phyloP scores from a whole-genome alignment of 2,888 invertebrate genomes.

The Sympetrum striolatum region DNA sequence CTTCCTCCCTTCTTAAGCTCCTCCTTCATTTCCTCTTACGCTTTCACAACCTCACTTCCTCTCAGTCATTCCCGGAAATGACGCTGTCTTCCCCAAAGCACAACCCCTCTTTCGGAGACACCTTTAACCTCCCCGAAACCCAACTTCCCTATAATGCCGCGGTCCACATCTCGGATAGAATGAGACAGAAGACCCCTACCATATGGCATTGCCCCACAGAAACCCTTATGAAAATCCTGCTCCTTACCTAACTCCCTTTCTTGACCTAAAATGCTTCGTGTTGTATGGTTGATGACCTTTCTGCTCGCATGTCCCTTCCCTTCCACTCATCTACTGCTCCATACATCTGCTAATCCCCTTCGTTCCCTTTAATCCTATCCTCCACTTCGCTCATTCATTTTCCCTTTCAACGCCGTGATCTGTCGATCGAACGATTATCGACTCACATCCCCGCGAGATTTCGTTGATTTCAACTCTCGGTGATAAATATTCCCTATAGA shows the following conservation, averaged over 20 bases:
- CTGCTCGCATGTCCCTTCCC: background rate
- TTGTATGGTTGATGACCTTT: background rate
- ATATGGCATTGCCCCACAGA: background rate
- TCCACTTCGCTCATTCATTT: background rate
- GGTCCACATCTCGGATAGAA: background rate
- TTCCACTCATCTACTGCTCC: background rate
- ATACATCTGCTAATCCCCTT: background rate
- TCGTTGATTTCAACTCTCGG: background rate
- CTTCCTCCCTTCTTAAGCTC: background rate
- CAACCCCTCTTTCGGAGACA: background rate
- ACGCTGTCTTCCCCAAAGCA: background rate
- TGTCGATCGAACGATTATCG: background rate
- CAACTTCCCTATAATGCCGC: background rate
- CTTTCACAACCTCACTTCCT: background rate
- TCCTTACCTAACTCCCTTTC: background rate
- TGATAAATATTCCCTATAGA: background rate
- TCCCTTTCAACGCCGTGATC: background rate
- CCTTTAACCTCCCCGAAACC: background rate
- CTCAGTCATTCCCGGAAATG: background rate
- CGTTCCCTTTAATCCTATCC: background rate
- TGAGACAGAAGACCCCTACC: background rate
- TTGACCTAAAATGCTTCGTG: background rate
- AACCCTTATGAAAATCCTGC: background rate
- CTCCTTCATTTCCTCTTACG: background rate
- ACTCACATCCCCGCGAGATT: background rate